Evolutionary conservation across 2,797 vertebrate genomes (phyloP).

Genomic region (Tympanoctomys barrerae): DNA sequence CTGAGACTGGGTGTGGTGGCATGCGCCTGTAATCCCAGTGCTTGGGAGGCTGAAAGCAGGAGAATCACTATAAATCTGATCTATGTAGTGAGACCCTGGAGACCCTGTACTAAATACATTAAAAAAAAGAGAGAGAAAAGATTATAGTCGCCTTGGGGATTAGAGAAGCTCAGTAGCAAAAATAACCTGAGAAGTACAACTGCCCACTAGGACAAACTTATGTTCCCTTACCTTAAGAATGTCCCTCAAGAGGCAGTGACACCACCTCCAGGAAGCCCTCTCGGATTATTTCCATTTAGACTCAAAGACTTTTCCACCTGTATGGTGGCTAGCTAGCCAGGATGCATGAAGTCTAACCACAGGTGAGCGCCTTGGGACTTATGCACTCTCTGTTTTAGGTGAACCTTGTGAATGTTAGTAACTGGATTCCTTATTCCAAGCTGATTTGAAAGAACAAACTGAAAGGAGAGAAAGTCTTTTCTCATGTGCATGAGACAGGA

Average conservation of each 20-base stretch:
- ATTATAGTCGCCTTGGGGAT: not conserved
- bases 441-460: conserved; percentile 24
- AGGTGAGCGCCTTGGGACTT: not conserved
- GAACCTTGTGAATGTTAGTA: not conserved
- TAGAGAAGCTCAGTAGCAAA: not conserved
- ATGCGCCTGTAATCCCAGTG: no score
- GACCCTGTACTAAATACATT: no score
- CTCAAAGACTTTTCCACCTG: not conserved
- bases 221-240: not conserved
- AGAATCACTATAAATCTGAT: no score
- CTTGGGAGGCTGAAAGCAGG: no score
- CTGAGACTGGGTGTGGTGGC: no score
- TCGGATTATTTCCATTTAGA: conserved; percentile 6
- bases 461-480: not conserved
- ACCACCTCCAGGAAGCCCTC: not conserved
- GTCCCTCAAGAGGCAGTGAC: not conserved
- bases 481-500: not conserved
- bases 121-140: not conserved
- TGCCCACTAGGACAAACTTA: not conserved
- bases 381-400: not conserved
- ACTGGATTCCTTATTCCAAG: conserved; percentile 18
- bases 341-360: not conserved
- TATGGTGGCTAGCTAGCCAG: not conserved
- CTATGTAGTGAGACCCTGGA: no score
- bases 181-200: not conserved